Base-by-base conservation (phyloP, 2,797 vertebrate species). In the Trachurus trachurus region DNA sequence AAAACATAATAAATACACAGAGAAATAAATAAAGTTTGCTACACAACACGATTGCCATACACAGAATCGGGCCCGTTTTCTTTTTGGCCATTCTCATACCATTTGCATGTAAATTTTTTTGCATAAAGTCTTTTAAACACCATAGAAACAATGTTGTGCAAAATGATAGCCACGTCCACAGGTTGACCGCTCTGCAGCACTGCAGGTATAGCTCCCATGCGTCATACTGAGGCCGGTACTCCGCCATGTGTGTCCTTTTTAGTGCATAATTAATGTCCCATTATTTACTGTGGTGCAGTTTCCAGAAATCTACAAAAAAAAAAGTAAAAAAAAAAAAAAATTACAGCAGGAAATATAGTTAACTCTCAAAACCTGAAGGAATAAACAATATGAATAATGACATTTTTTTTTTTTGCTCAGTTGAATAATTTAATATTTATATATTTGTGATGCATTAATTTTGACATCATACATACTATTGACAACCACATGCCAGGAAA, bases 61-160 rank as follows among this genome's bases (percentile, higher is more conserved):
- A 95, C 91, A 92, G 76, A 91, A 72, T 64, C 26, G 83, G 78
- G 39, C 39, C 90, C 83, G 59, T 81, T 88, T 81, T 73, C 53
- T 80, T 75, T 57, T 57, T 49, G 85, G 81, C 88, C 87, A 80
- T 79, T 86, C 69, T 88, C 76, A 75, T 74, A 88, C 81, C 49
- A 85, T 72, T 90, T 93, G 91, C 90, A 92, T 95, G 83, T 92
- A 86, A 89, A 78, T 89, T 44, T 93, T 93, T 96, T 26, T 26
- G 94, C 95, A 95, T 95, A 95, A 95, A 93, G 89, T 95, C 86
- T 91, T 93, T 76, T 34, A 34, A 77, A 90, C 89, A 92, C 85
- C 88, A 81, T 92, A 87, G 90, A 95, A 95, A 93, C 90, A 92
- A 89, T 74, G 90, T 93, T 96, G 95, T 96, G 96, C 95, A 96